Base-by-base conservation (phyloP, 2,888 invertebrate species). In the Heterodera filipjevi region DNA sequence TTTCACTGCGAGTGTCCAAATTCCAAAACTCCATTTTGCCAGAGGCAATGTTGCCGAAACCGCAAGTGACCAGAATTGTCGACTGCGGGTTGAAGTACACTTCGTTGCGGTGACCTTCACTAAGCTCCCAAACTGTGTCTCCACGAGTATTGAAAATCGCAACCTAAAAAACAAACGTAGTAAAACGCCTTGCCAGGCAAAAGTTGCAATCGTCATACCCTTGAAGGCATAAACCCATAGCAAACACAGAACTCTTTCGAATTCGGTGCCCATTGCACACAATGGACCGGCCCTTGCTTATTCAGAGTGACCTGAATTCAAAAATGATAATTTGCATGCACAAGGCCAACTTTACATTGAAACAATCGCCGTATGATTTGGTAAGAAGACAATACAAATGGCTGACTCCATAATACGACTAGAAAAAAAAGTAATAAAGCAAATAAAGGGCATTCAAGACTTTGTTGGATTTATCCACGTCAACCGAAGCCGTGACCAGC, bases 141-240 rank as follows among this genome's bases (percentile, higher is more conserved):
- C 96, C 95, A 90, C 96, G 96, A 66, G 93, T 91, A 91, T 97
- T 96, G 91, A 94, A 97, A 32, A 98, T 91, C 0, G 96, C 95
- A 0, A 95, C 94, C 90, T 95, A 95, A 0, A 83, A 77, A 72
- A n/a, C n/a, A 77, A 72, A 22, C 27, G 59, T 33, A 8, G 35
- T n/a, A 74, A n/a, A 44, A 22, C 3, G 10, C 39, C 3, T 6
- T 6, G 39, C 8, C 8, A 3, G 12, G 10, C 59, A 3, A 66
- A 39, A 53, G 33, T 33, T 66, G 33, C 16, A 35, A 59, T n/a
- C n/a, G n/a, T n/a, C n/a, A 59, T 27, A 86, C 87, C 82, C 87
- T 87, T 6, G 88, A 85, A 33, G 91, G 91, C 91, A 91, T 91
- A 90, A 91, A 95, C 1, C 98, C 99, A 90, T 96, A 97, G 82